These are phyloP conservation scores for Thalassophryne amazonica DNA, from an alignment of 2,797 vertebrate species.

Conservation along the genomic window DNA sequence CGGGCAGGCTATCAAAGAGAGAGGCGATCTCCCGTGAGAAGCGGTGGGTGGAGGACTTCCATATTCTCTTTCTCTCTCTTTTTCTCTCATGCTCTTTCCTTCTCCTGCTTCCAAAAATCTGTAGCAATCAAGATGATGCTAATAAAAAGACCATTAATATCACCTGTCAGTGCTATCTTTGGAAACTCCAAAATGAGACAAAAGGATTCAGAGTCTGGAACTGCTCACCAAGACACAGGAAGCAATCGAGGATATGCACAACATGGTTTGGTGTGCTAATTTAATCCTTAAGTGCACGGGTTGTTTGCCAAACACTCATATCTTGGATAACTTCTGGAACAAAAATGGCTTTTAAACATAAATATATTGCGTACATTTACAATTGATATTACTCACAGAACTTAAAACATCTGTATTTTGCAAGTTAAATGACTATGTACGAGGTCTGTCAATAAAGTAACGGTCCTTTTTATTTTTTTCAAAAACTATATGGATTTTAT, in stretches of 20 bases:
- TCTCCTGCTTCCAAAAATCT: slow-evolving; percentile 66
- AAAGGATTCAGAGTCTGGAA: slow-evolving; percentile 59
- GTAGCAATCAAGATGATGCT: slow-evolving; percentile 70
- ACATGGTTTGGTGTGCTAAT: slow-evolving; percentile 7
- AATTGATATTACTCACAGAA: no score
- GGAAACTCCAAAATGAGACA: slow-evolving; percentile 72
- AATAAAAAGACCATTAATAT: slow-evolving; percentile 82
- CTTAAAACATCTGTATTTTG: no score
- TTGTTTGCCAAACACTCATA: no score
- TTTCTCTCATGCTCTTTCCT: slow-evolving; percentile 27
- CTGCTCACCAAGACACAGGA: slow-evolving; percentile 27
- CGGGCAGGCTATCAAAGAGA: slow-evolving; percentile 84
- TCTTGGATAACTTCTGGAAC: no score
- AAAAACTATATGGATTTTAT: no score
- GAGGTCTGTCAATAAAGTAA: no score
- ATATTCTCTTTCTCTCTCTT: slow-evolving; percentile 47
- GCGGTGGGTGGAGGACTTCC: slow-evolving; percentile 75
- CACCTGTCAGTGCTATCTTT: slow-evolving; percentile 79
- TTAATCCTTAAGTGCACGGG: no score
- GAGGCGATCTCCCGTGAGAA: slow-evolving; percentile 77
- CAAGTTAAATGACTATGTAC: no score
- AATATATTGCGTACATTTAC: no score
- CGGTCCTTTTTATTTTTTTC: no score
- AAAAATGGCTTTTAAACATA: no score
- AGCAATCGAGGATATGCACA: slow-evolving; percentile 12